Evolutionary conservation across 2,797 vertebrate species (phyloP), one percentile per base, ranked within the genome.

Genomic region (Linurgus olivaceus): DNA sequence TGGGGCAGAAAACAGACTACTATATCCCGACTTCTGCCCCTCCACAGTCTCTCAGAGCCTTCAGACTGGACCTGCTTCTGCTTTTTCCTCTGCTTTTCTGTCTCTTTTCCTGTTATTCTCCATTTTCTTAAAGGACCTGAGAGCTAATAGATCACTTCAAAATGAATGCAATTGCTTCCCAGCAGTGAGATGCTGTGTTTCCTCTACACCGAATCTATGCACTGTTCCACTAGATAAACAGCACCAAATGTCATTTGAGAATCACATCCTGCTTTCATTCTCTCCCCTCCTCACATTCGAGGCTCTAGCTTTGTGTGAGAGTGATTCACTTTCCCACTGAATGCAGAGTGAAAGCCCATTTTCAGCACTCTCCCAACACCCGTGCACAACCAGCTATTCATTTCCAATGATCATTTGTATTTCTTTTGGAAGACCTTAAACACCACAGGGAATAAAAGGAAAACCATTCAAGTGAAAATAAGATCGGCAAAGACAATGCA

Each of bases 221-320:
- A 62, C 58, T 93, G 38, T 95, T 91, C 82, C 95, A 78, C 80
- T 88, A 95, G 95, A 95, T 95, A 97, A 96, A 93, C 92, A 96
- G 82, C 95, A 96, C 91, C 91, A 93, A 95, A 94, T 95, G 95
- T 94, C 94, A 96, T 90, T 86, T 65, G 72, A 83, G 75, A 94
- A 96, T 96, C 93, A 96, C 94, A 95, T 96, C 94, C 95, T 96
- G 94, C 95, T 95, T 95, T 95, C 94, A 95, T 95, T 96, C 95
- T 93, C 65, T 91, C 47, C 50, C 61, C 72, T 92, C n/a, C 75
- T 89, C 9, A 1, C 52, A 95, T 91, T 96, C 0, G 88, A 87
- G 92, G 77, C 93, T 88, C 33, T 19, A 85, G 93, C 93, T 96
- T 96, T 97, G 88, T 96, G 63, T 89, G 72, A 74, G 92, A 90